Evolutionary conservation across 1,140 invertebrate genomes (phyloP).

Genomic region (Temnothorax nylanderi): DNA sequence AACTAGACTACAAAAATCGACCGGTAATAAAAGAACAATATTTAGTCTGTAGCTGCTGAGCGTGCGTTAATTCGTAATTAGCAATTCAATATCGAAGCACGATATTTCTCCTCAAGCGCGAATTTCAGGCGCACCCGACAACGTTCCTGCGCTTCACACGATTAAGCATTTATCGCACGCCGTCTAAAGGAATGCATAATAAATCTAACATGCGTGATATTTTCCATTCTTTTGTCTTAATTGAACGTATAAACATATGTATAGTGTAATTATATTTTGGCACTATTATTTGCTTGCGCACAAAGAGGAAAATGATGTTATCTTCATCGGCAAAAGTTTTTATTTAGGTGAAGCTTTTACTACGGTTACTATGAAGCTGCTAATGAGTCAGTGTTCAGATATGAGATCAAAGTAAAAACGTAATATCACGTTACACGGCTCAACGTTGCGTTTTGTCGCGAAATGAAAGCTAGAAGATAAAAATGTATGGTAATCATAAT

Average conservation of each 20-base stretch:
- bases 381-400: slow-evolving; percentile 30
- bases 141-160: slow-evolving; percentile 3
- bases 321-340: background rate
- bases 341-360: slow-evolving; percentile 18
- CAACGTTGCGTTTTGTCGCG: background rate
- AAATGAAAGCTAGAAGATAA: slow-evolving; percentile 4
- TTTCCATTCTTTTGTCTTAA: background rate
- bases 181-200: background rate
- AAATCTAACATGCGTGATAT: background rate
- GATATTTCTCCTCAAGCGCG: slow-evolving; percentile 12
- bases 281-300: background rate
- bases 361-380: background rate
- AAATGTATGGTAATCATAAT: slow-evolving; percentile 43
- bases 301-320: background rate
- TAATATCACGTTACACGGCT: slow-evolving; percentile 11
- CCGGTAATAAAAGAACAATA: slow-evolving; percentile 21
- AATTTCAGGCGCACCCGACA: slow-evolving; percentile 4
- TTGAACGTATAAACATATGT: background rate
- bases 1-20: background rate
- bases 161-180: slow-evolving; percentile 11
- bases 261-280: background rate
- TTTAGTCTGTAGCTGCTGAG: slow-evolving; percentile 9
- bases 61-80: slow-evolving; percentile 40
- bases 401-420: slow-evolving; percentile 39
- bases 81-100: slow-evolving; percentile 35